Evolutionary conservation across 1,140 invertebrate genomes (phyloP).

Genomic region (Drosophila nasuta): DNA sequence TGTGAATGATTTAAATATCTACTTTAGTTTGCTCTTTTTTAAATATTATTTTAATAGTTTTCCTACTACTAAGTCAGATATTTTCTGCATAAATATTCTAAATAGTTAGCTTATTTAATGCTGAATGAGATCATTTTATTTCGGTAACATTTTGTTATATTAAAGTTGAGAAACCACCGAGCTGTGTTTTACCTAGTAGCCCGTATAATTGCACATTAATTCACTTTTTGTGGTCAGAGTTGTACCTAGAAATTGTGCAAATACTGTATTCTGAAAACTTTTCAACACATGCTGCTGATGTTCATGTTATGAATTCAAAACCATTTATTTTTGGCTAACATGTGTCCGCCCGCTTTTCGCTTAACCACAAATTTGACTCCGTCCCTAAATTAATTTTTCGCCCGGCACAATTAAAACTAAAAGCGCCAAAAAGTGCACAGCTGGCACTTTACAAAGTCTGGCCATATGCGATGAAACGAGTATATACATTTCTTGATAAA

Average conservation of each 20-base stretch:
- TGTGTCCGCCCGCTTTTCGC: neutral
- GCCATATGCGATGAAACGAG: neutral
- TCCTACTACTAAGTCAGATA: too few relatives aligned
- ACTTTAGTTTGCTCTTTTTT: too few relatives aligned
- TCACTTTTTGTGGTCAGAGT: constrained; percentile 32
- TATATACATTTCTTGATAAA: neutral
- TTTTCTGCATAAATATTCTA: too few relatives aligned
- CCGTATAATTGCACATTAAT: constrained; percentile 17
- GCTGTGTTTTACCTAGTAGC: neutral
- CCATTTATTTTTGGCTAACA: constrained; percentile 54
- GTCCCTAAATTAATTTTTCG: constrained; percentile 51
- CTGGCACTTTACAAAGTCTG: constrained; percentile 18
- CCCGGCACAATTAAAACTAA: constrained; percentile 58
- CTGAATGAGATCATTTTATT: neutral
- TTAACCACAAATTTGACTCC: constrained; percentile 26
- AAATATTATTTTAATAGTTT: too few relatives aligned
- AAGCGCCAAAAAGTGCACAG: constrained; percentile 44
- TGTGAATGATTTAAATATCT: too few relatives aligned
- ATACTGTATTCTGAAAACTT: constrained; percentile 30
- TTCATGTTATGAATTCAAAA: constrained; percentile 54
- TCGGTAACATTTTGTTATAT: neutral
- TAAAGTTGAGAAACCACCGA: neutral
- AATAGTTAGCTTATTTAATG: too few relatives aligned
- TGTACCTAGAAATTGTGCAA: neutral
- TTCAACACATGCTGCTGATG: constrained; percentile 56